These are phyloP conservation scores for Mola mola DNA, from an alignment of 2,113 vertebrate species.

Conservation along the genomic window DNA sequence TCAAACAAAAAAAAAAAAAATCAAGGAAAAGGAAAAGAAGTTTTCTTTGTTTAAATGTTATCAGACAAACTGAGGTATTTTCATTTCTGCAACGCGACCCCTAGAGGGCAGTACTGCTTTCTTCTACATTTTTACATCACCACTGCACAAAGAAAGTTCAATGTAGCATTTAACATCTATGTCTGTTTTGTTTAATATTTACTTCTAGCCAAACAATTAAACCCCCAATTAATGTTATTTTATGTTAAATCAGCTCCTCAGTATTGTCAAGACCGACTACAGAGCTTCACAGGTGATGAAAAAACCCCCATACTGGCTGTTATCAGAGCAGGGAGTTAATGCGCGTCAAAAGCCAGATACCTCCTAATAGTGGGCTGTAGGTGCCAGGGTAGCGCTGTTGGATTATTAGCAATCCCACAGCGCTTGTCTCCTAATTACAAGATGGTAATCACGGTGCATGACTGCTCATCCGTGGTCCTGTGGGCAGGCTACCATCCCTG, in stretches of 20 bases:
- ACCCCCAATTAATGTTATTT: neutral
- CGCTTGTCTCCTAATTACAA: conserved; percentile 66
- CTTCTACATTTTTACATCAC: neutral
- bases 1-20: too few relatives aligned
- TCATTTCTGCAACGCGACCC: conserved; percentile 10
- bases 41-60: too few relatives aligned
- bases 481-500: conserved; percentile 52
- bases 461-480: conserved; percentile 55
- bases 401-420: conserved; percentile 60
- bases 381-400: conserved; percentile 41
- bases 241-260: neutral
- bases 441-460: conserved; percentile 43
- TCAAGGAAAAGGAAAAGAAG: too few relatives aligned
- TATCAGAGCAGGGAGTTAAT: conserved; percentile 27
- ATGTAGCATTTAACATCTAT: neutral
- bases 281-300: conserved; percentile 2
- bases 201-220: neutral
- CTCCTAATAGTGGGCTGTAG: conserved; percentile 38
- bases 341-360: conserved; percentile 25
- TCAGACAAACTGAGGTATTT: neutral
- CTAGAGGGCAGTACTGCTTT: conserved; percentile 64
- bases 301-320: neutral
- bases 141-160: neutral
- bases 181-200: neutral
- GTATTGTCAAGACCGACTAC: neutral